These are phyloP conservation scores for Leptinotarsa texana DNA, from an alignment of 1,140 invertebrate genomes.

Conservation along the genomic window DNA sequence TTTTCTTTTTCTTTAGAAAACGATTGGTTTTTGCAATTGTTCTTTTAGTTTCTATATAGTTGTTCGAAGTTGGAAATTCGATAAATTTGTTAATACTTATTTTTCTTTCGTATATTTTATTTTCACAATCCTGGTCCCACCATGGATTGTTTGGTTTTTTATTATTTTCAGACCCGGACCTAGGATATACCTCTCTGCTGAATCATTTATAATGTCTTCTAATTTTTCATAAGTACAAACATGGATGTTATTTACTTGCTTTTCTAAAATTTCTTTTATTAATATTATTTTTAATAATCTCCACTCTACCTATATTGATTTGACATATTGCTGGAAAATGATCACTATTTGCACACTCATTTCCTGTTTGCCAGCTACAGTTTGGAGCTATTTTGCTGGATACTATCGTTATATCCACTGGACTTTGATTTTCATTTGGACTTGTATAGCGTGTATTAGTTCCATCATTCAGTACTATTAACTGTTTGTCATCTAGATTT, in stretches of 20 bases:
- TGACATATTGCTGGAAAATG: background rate
- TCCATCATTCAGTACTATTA: background rate
- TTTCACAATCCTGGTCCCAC: background rate
- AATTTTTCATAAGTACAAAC: background rate
- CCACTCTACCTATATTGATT: background rate
- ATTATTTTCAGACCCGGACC: background rate
- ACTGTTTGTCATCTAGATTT: background rate
- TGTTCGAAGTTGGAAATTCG: background rate
- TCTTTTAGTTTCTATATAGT: background rate
- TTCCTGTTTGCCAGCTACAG: background rate
- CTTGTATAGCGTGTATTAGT: background rate
- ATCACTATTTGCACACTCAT: background rate
- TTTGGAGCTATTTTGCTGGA: background rate
- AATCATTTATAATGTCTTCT: background rate
- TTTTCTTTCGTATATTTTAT: background rate
- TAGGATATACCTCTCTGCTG: background rate
- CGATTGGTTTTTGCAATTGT: background rate
- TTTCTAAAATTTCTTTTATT: background rate
- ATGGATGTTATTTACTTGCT: background rate
- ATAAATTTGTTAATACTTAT: background rate
- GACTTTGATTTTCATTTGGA: background rate
- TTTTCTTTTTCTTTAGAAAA: slow-evolving; percentile 7
- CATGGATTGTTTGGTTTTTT: background rate
- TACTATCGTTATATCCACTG: background rate
- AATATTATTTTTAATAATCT: background rate